Evolutionary conservation across 2,797 vertebrate genomes (phyloP).

Genomic region (Alcedo quadribrachys): DNA sequence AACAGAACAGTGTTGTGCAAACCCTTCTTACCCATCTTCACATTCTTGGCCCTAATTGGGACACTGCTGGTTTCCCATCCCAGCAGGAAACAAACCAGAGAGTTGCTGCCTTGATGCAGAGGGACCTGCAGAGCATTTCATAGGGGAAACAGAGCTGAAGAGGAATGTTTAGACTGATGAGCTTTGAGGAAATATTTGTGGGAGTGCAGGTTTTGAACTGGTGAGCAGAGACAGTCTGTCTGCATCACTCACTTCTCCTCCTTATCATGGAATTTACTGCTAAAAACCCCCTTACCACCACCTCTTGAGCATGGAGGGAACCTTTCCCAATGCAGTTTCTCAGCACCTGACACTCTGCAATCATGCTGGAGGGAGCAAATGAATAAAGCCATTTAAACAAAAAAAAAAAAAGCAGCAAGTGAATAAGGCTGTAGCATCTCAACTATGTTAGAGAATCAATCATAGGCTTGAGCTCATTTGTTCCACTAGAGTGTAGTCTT

Average conservation of each 20-base stretch:
- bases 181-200: conserved; percentile 70
- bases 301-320: conserved; percentile 62
- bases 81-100: conserved; percentile 35
- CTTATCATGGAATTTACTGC: conserved; percentile 66
- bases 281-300: conserved; percentile 5
- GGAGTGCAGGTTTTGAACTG: conserved; percentile 70
- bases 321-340: conserved; percentile 67
- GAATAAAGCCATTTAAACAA: conserved; percentile 35
- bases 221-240: conserved; percentile 72
- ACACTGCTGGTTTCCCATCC: background rate
- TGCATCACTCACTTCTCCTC: conserved; percentile 52
- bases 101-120: conserved; percentile 13
- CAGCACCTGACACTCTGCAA: conserved; percentile 40
- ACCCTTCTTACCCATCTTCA: background rate
- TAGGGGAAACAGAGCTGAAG: conserved; percentile 33
- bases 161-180: conserved; percentile 72
- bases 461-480: conserved; percentile 53
- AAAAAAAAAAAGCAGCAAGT: background rate
- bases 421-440: conserved; percentile 56
- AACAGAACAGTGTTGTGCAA: background rate
- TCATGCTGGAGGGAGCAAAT: conserved; percentile 48
- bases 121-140: conserved; percentile 14
- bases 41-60: background rate
- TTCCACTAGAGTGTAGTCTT: conserved; percentile 55
- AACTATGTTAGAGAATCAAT: conserved; percentile 66